Evolutionary conservation across 2,113 vertebrate species (phyloP).

Genomic region (Indri indri): DNA sequence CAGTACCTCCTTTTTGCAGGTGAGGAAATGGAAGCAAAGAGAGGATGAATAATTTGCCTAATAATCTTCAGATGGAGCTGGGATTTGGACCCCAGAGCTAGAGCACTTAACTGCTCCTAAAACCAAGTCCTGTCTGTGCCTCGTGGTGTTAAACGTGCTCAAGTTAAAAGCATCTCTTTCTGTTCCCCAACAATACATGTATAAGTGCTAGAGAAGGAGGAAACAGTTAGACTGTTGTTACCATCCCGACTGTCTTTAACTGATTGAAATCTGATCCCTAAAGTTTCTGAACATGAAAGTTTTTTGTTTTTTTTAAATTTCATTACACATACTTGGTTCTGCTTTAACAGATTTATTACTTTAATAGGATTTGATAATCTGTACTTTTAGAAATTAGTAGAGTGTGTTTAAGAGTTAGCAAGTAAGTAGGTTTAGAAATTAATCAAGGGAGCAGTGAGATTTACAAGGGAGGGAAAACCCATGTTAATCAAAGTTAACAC

Average conservation of each 20-base stretch:
- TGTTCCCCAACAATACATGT: not conserved
- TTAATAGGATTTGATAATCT: not conserved
- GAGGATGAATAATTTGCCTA: not conserved
- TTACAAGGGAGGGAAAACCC: not conserved
- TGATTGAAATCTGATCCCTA: not conserved
- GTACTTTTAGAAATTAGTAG: not conserved
- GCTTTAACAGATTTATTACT: not conserved
- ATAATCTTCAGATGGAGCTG: not conserved
- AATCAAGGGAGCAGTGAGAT: not conserved
- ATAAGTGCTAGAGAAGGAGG: not conserved
- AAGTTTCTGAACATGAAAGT: not conserved
- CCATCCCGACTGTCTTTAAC: not conserved
- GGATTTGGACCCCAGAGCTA: not conserved
- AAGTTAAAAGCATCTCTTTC: not conserved
- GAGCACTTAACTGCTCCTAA: not conserved
- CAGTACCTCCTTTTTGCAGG: not conserved
- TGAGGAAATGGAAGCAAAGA: not conserved
- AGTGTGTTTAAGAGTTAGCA: not conserved
- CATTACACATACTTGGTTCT: not conserved
- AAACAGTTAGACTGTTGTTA: not conserved
- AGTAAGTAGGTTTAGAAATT: not conserved
- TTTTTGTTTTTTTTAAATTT: not conserved
- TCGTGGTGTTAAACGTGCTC: accelerated
- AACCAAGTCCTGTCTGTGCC: not conserved
- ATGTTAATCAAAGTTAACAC: not conserved